Evolutionary conservation across 2,797 vertebrate genomes (phyloP).

Genomic region (Characodon lateralis): DNA sequence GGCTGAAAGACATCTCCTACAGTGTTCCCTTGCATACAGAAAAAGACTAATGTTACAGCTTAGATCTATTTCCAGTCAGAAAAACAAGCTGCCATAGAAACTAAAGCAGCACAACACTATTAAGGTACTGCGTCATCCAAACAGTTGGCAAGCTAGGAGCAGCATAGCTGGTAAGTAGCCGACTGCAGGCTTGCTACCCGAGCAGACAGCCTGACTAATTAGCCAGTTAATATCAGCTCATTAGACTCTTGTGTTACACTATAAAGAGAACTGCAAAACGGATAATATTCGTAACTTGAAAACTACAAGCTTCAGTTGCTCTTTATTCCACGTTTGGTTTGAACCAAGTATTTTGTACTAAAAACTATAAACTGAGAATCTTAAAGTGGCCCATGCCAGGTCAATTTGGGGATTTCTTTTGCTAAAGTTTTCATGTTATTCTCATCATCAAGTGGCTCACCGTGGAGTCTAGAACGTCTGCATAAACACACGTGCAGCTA

Average conservation of each 20-base stretch:
- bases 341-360: neutral
- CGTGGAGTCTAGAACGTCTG: too few relatives aligned
- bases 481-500: neutral
- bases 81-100: neutral
- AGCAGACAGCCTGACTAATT: slow-evolving; percentile 2
- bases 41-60: neutral
- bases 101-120: neutral
- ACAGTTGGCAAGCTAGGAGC: neutral
- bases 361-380: neutral
- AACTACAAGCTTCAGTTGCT: neutral
- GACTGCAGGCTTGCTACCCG: neutral
- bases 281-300: neutral
- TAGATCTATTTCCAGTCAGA: neutral
- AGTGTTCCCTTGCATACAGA: neutral
- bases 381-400: neutral
- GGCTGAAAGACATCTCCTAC: neutral
- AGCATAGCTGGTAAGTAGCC: too few relatives aligned
- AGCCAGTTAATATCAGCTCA: neutral
- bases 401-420: neutral
- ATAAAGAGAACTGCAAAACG: neutral
- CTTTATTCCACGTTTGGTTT: neutral
- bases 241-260: neutral
- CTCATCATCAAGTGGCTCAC: too few relatives aligned
- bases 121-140: neutral
- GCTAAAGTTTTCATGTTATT: too few relatives aligned